A percentile compares a stretch with the other conserved stretches of the same genome.
Evolutionary conservation across 2,888 invertebrate species (phyloP).

Genomic region (Gibbula magus): DNA sequence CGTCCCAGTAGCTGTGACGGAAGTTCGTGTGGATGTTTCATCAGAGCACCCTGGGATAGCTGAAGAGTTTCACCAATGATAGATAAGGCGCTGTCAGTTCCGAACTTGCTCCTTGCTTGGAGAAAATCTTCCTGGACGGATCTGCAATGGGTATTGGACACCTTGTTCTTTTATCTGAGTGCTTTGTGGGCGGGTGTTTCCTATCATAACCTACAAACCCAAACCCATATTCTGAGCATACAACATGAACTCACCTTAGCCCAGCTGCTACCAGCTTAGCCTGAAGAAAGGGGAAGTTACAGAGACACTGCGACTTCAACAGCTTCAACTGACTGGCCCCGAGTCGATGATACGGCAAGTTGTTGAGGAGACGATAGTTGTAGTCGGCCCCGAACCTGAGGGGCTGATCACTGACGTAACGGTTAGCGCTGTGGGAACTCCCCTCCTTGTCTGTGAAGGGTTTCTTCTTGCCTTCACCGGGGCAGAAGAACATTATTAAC

Average conservation of each 20-base stretch:
- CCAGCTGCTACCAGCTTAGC: slow-evolving; percentile 58
- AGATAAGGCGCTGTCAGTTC: slow-evolving; percentile 48
- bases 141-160: slow-evolving; percentile 36
- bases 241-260: slow-evolving; percentile 47
- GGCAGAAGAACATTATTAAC: not conserved
- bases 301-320: slow-evolving; percentile 64
- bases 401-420: slow-evolving; percentile 64
- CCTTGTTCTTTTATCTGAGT: not conserved
- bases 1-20: slow-evolving; percentile 50
- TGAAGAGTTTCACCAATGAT: slow-evolving; percentile 52
- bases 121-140: slow-evolving; percentile 53
- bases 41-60: slow-evolving; percentile 60
- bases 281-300: slow-evolving; percentile 63
- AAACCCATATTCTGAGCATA: too few relatives aligned
- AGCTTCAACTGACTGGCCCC: slow-evolving; percentile 44
- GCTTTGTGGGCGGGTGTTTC: not conserved
- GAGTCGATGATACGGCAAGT: slow-evolving; percentile 64
- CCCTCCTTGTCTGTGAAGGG: slow-evolving; percentile 58
- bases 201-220: not conserved
- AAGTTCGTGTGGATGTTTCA: slow-evolving; percentile 45
- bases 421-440: slow-evolving; percentile 44
- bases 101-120: slow-evolving; percentile 43
- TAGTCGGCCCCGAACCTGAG: slow-evolving; percentile 54
- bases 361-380: slow-evolving; percentile 66
- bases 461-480: slow-evolving; percentile 58